Base-by-base conservation (phyloP, 2,797 vertebrate species). In the Gastrophryne carolinensis region DNA sequence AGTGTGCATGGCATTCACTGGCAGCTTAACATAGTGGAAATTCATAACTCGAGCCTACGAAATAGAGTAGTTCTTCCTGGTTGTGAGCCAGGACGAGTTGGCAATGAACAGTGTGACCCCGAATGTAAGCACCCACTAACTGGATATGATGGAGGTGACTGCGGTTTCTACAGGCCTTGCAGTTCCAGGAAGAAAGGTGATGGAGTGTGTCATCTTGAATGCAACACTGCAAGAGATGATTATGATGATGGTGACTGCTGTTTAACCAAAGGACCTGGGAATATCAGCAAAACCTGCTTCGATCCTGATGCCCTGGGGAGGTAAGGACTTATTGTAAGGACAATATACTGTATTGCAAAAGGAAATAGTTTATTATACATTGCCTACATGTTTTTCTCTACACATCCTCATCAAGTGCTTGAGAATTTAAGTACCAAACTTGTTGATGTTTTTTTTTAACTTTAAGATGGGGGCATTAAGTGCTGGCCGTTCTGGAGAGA, bases 211-310 rank as follows among this genome's bases (percentile, higher is more conserved):
- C 90, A 98, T 61, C 80, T 83, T 67, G 96, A 95, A 79, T 99
- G 98, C 84, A 99, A 99, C 89, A 96, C 92, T 60, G 93, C 98
- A 82, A 79, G 94, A 79, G 94, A 96, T 0, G 94, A 98, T 85
- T 99, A 96, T 0, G 98, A 99, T 0, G 96, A 98, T 0, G 98
- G 97, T 0, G 98, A 99, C 87, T 99, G 97, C 89, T 99, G 98
- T 0, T 93, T 98, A 82, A 92, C 94, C 0, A 89, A 86, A 7
- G 85, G 87, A 71, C 87, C 94, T 0, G 90, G 98, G 0, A 93
- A 96, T 68, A 82, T 80, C 61, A 41, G 68, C 64, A 95, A 87
- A 89, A 98, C 95, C 68, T 99, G 98, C 87, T 99, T 99, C 0
- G 96, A 99, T 82, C 96, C 96, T 0, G 97, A 98, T 75, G 98